These are phyloP conservation scores for Dryobotodes eremita DNA, from an alignment of 2,888 invertebrate genomes.

Conservation along the genomic window DNA sequence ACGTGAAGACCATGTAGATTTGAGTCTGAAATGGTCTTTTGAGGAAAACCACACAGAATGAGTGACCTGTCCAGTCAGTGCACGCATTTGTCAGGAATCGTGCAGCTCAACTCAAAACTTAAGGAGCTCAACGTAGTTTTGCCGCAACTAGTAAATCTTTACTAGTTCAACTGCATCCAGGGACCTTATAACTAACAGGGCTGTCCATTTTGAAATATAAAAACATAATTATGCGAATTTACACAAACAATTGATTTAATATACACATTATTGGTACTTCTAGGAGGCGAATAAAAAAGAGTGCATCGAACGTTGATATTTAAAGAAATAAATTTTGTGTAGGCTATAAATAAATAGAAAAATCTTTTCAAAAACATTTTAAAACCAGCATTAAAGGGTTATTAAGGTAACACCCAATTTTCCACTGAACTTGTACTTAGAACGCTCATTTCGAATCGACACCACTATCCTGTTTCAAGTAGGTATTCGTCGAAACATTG, in stretches of 20 bases:
- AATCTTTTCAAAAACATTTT: not conserved
- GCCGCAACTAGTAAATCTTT: not conserved
- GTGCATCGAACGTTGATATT: not conserved
- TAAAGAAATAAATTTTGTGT: not conserved
- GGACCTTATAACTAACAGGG: too few species aligned
- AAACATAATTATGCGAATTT: not conserved
- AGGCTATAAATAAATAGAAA: not conserved
- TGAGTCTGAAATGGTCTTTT: too few species aligned
- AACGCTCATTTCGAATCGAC: slow-evolving; percentile 1
- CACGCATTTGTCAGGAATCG: too few species aligned
- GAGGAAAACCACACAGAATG: too few species aligned
- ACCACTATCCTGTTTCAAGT: slow-evolving; percentile 14
- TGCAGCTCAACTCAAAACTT: too few species aligned
- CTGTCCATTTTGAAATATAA: not conserved
- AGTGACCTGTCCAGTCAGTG: too few species aligned
- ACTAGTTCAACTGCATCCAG: not conserved
- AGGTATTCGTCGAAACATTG: slow-evolving; percentile 1
- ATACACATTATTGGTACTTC: too few species aligned
- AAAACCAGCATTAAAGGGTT: not conserved
- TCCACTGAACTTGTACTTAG: not conserved
- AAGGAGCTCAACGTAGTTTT: too few species aligned
- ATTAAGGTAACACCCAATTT: not conserved
- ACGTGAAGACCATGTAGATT: too few species aligned
- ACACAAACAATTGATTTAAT: not conserved
- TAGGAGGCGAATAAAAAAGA: not conserved